A percentile compares a stretch with the other conserved stretches of the same genome.
phyloP scores from a whole-genome alignment of 2,113 vertebrate genomes.

The Sturnira hondurensis region DNA sequence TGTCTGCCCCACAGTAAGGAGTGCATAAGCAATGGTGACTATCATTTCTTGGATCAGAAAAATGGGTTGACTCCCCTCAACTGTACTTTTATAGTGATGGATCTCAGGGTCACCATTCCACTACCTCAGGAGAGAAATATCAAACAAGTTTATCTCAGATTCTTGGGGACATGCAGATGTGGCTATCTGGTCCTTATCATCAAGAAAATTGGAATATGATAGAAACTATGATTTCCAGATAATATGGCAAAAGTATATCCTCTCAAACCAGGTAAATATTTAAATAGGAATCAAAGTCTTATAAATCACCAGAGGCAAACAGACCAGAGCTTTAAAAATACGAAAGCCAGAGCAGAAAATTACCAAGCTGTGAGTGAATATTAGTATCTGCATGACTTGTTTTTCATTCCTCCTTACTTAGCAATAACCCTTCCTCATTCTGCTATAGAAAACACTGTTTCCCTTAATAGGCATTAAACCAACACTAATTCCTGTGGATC shows the following conservation, averaged over 20 bases:
- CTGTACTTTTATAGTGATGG: not conserved
- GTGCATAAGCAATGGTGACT: not conserved
- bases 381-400: slow-evolving; percentile 19
- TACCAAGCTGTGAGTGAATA: not conserved
- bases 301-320: not conserved
- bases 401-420: slow-evolving; percentile 60
- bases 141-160: not conserved
- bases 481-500: slow-evolving; percentile 42
- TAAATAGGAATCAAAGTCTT: slow-evolving; percentile 25
- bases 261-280: slow-evolving; percentile 12
- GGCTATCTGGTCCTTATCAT: not conserved
- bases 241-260: not conserved
- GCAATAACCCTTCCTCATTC: slow-evolving; percentile 40
- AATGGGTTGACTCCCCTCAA: not conserved
- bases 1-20: not conserved
- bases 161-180: not conserved
- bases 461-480: slow-evolving; percentile 43
- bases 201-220: not conserved
- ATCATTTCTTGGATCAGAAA: not conserved
- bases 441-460: slow-evolving; percentile 14
- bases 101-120: not conserved
- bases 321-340: not conserved
- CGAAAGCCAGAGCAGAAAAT: not conserved
- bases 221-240: not conserved
- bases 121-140: not conserved